phyloP scores from a whole-genome alignment of 2,113 vertebrate genomes.

The Notarius quadriscutis region DNA sequence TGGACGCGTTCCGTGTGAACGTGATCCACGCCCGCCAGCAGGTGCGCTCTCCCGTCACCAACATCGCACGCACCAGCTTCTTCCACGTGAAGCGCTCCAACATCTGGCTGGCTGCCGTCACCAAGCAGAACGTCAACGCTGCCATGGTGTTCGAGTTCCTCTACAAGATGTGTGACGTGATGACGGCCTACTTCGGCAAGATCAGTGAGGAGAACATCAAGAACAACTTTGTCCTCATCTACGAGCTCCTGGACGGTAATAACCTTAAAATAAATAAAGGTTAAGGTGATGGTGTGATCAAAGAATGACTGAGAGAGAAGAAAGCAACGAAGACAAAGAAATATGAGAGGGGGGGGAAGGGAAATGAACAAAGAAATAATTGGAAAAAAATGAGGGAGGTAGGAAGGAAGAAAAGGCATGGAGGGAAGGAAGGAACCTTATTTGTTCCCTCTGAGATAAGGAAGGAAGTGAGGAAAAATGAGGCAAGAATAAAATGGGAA shows the following conservation, averaged over 20 bases:
- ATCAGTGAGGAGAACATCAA: constrained; percentile 99
- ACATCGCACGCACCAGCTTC: constrained; percentile 98
- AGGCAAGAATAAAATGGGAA: neutral
- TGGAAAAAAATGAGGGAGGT: neutral
- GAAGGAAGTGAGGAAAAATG: neutral
- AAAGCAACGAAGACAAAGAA: neutral
- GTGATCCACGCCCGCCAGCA: constrained; percentile 98
- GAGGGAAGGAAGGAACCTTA: neutral
- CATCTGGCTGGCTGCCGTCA: constrained; percentile 99
- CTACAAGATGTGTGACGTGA: constrained; percentile 99
- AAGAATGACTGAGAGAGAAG: neutral
- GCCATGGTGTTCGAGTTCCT: constrained; percentile 99
- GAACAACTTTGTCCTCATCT: constrained; percentile 99
- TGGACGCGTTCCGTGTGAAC: constrained; percentile 98
- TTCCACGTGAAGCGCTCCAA: constrained; percentile 99
- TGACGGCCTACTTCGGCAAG: constrained; percentile 98
- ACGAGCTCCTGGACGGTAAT: constrained; percentile 95
- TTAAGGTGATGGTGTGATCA: neutral
- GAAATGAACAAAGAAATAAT: neutral
- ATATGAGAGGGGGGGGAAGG: neutral
- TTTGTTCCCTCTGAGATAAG: neutral
- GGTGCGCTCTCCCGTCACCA: constrained; percentile 97
- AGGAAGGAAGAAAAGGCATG: neutral
- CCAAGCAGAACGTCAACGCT: constrained; percentile 99
- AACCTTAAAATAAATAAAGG: too few species aligned